Conservation (phyloP, 1,140 invertebrate genomes). For the Maconellicoccus hirsutus region DNA sequence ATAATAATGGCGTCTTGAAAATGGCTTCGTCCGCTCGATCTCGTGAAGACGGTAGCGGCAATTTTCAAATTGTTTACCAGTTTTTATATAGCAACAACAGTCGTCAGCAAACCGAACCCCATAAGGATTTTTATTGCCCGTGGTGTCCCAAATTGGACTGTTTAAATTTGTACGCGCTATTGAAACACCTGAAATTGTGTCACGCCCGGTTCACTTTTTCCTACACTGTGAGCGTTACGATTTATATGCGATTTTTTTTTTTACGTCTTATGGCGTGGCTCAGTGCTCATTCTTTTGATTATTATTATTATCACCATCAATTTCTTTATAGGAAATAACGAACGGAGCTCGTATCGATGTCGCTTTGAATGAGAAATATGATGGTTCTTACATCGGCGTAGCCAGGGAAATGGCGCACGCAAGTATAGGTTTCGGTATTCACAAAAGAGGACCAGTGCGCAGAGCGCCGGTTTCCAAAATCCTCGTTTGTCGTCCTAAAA, state of each 20-base stretch:
- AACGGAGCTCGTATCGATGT: slow-evolving; percentile 80
- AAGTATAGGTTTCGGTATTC: slow-evolving; percentile 42
- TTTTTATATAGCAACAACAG: slow-evolving; percentile 93
- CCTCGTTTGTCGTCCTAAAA: slow-evolving; percentile 70
- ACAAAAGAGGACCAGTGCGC: slow-evolving; percentile 67
- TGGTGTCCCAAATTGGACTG: slow-evolving; percentile 85
- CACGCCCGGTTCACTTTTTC: slow-evolving; percentile 89
- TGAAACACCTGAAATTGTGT: slow-evolving; percentile 87
- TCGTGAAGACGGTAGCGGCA: neutral
- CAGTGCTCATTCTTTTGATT: neutral
- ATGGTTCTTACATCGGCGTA: slow-evolving; percentile 90
- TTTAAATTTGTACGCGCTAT: slow-evolving; percentile 68
- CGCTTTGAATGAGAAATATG: slow-evolving; percentile 86
- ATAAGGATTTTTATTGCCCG: slow-evolving; percentile 82
- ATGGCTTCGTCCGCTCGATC: neutral
- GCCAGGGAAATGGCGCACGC: slow-evolving; percentile 69
- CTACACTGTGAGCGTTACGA: slow-evolving; percentile 64
- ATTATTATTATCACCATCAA: too few species aligned
- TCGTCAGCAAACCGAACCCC: slow-evolving; percentile 85
- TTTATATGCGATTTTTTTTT: neutral
- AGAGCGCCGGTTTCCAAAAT: slow-evolving; percentile 78
- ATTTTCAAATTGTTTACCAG: slow-evolving; percentile 77
- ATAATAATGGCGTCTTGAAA: neutral
- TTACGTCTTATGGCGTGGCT: neutral
- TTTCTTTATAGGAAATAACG: neutral